Base-by-base conservation (phyloP, 2,113 vertebrate genomes). In the Neomonachus schauinslandi region DNA sequence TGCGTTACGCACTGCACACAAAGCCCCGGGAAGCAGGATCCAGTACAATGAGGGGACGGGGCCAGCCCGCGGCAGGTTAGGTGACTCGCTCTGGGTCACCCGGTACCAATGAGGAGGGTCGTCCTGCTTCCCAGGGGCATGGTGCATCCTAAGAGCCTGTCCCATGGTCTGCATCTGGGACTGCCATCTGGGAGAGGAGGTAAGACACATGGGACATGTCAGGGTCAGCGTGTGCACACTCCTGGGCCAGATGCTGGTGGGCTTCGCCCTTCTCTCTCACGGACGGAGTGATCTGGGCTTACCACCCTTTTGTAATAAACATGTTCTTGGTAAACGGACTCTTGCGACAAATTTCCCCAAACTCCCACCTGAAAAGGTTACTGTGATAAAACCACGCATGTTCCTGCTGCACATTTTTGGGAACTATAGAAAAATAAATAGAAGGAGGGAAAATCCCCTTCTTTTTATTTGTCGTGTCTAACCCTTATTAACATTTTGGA, bases 211-310 rank as follows among this genome's bases (percentile, higher is more conserved):
- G 3, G 0, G 21, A 53, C 42, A 14, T 63, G 7, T 28, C 4
- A 7, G 42, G 15, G 67, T 18, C 33, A 33, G 10, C 11, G 0
- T 7, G 12, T 2, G 16, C 1, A 46, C 13, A 21, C 31, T 31
- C 82, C n/a, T 0, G 39, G 55, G n/a, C 49, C 65, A 71, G n/a
- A 28, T 1, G n/a, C 61, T 36, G 2, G 3, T 2, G 24, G 0
- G 26, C 15, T 13, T 12, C 11, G 31, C 63, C 49, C 15, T 51
- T 15, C 8, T 93, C 79, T 92, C 42, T 77, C 15, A 19, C 51
- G 21, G 74, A 51, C n/a, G 3, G 42, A 14, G 42, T 39, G 36
- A 81, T 31, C 74, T 4, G 42, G 13, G 39, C 65, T 84, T 22
- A 65, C 31, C 49, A 33, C 12, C 39, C 21, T 72, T 86, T 51